These are phyloP conservation scores for Pterois miles DNA, from an alignment of 2,797 vertebrate genomes.

Conservation along the genomic window DNA sequence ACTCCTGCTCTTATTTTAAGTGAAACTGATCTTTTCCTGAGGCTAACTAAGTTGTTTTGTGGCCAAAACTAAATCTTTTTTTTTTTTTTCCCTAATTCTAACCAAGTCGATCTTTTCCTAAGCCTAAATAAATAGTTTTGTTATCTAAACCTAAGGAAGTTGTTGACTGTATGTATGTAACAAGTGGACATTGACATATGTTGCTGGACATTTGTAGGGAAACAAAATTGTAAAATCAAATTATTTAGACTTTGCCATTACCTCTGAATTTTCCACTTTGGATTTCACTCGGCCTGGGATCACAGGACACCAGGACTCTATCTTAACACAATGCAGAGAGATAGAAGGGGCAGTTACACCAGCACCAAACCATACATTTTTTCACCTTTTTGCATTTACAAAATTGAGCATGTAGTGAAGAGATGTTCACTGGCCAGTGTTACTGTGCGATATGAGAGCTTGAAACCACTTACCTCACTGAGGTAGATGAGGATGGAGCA, in stretches of 20 bases:
- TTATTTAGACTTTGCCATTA: background rate
- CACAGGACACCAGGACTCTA: conserved; percentile 39
- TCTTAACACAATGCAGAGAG: conserved; percentile 22
- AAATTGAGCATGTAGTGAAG: background rate
- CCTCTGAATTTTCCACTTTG: background rate
- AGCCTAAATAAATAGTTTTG: too few species aligned
- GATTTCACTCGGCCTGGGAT: conserved; percentile 7
- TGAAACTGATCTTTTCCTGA: too few species aligned
- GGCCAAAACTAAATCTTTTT: too few species aligned
- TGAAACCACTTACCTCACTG: conserved; percentile 70
- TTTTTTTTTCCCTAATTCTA: too few species aligned
- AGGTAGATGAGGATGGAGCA: conserved; percentile 92
- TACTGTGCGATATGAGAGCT: background rate
- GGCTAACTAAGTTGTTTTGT: too few species aligned
- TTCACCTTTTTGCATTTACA: background rate
- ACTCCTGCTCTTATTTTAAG: too few species aligned
- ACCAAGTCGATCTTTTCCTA: too few species aligned
- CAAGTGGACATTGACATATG: too few species aligned
- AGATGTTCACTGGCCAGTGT: background rate
- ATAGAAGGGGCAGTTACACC: background rate
- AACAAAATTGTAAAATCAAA: too few species aligned
- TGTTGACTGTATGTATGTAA: too few species aligned
- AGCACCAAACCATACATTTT: background rate
- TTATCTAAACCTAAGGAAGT: too few species aligned
- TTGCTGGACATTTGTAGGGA: too few species aligned